Conservation (phyloP, 2,888 invertebrate genomes). For the Caenorhabditis sulstoni region DNA sequence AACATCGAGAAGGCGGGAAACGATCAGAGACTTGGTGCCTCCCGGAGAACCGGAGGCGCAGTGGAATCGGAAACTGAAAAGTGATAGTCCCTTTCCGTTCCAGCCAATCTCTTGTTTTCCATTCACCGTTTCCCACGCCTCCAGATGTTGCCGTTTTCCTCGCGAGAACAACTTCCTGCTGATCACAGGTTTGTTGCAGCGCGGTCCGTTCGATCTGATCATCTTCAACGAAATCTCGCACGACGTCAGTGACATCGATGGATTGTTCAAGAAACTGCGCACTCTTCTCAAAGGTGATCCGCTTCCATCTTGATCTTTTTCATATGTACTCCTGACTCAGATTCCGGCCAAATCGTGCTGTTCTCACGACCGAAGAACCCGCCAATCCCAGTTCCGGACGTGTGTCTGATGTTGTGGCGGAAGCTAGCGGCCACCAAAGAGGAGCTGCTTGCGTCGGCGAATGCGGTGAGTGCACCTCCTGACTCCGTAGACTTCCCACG, state of each 20-base stretch:
- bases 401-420: slow-evolving; percentile 69
- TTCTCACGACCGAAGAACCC: slow-evolving; percentile 72
- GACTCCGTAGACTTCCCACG: slow-evolving; percentile 43
- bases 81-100: background rate
- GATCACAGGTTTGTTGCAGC: slow-evolving; percentile 49
- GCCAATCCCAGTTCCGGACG: slow-evolving; percentile 69
- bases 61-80: no score
- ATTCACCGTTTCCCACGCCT: slow-evolving; percentile 26
- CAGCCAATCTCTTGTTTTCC: background rate
- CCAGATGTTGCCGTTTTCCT: slow-evolving; percentile 38
- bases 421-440: slow-evolving; percentile 67
- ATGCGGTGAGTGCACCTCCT: slow-evolving; percentile 54
- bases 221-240: slow-evolving; percentile 71
- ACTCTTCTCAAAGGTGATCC: slow-evolving; percentile 54
- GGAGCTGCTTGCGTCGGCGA: slow-evolving; percentile 66
- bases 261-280: slow-evolving; percentile 64
- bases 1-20: slow-evolving; percentile 5
- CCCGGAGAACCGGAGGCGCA: background rate
- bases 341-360: slow-evolving; percentile 65
- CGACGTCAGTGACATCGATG: slow-evolving; percentile 64
- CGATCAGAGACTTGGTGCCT: slow-evolving; percentile 22
- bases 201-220: slow-evolving; percentile 68
- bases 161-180: slow-evolving; percentile 20
- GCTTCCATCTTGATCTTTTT: background rate
- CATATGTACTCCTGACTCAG: slow-evolving; percentile 26